Evolutionary conservation across 2,888 invertebrate species (phyloP).

Genomic region (Hypselothyrea guttata): DNA sequence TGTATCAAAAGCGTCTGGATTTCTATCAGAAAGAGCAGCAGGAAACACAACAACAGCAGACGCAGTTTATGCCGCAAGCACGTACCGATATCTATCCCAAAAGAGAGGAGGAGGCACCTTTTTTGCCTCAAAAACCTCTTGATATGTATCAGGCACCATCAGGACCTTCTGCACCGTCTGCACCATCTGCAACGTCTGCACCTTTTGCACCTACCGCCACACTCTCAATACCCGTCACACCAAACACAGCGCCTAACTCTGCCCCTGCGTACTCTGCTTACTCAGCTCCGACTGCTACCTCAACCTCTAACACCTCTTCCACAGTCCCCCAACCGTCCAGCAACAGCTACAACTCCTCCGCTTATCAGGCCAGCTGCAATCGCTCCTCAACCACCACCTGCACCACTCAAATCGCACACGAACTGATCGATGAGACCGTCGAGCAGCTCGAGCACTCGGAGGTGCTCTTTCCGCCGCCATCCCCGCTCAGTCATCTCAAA

Average conservation of each 20-base stretch:
- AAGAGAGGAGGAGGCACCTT: too few relatives aligned
- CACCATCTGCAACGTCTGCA: neutral
- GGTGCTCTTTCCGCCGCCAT: slow-evolving; percentile 80
- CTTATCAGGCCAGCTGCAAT: slow-evolving; percentile 2
- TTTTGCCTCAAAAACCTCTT: too few relatives aligned
- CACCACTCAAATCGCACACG: slow-evolving; percentile 44
- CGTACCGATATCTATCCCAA: too few relatives aligned
- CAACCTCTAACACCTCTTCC: slow-evolving; percentile 79
- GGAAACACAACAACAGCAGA: slow-evolving; percentile 37
- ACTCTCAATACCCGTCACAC: slow-evolving; percentile 16
- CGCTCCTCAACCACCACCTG: neutral
- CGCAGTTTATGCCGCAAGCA: too few relatives aligned
- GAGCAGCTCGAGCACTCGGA: slow-evolving; percentile 80
- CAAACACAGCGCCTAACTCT: slow-evolving; percentile 54
- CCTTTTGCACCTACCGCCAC: too few relatives aligned
- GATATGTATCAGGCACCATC: slow-evolving; percentile 23
- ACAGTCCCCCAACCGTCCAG: slow-evolving; percentile 77
- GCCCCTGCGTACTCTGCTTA: slow-evolving; percentile 31
- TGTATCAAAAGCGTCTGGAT: slow-evolving; percentile 77
- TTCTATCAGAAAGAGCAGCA: slow-evolving; percentile 77
- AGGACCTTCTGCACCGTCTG: too few relatives aligned
- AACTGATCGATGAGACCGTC: slow-evolving; percentile 78
- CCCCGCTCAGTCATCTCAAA: slow-evolving; percentile 80
- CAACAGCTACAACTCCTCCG: slow-evolving; percentile 36
- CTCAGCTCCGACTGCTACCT: slow-evolving; percentile 69